Base-by-base conservation (phyloP, 2,113 vertebrate genomes). In the Pelobates fuscus region DNA sequence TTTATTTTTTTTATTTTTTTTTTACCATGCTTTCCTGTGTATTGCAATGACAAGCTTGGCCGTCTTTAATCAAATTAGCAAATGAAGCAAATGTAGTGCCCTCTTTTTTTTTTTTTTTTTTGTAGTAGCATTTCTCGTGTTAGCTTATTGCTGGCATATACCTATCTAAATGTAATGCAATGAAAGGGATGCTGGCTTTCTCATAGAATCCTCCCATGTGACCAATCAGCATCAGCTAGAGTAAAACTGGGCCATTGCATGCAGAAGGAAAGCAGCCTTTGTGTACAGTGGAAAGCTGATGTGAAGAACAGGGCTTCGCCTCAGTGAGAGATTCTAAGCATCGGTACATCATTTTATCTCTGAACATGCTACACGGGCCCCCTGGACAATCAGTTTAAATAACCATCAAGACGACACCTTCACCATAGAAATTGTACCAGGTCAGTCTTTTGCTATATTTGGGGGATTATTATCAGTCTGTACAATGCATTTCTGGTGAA, bases 201-300 rank as follows among this genome's bases (percentile, higher is more conserved):
- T 76, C 66, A 24, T 21, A 68, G 41, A 67, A 20, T 7, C 25
- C n/a, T 61, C 65, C 55, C 65, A 60, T 68, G 64, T 76, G 65
- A 76, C 59, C 73, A 67, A 7, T 20, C 72, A 52, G 64, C 64
- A 52, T 27, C 20, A 57, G 54, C 72, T 41, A 67, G 18, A 58
- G 12, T 46, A 54, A 67, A 66, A 54, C 72, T 59, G 71, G 65
- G 63, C 62, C 8, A 64, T 15, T n/a, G 3, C 41, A 61, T 60
- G 64, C 73, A 68, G 73, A 14, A 76, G 73, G 46, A 68, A 41
- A 24, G 5, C 64, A 76, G 63, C 55, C 58, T 60, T 67, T 76
- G 73, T 76, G 64, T 76, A 68, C n/a, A 61, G 61, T 61, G 64
- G 37, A 37, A 54, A 21, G 46, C 64, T 60, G 37, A 52, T 55